These are phyloP conservation scores for Ernsta delagoae DNA, from an alignment of 2,888 invertebrate species.

Conservation along the genomic window DNA sequence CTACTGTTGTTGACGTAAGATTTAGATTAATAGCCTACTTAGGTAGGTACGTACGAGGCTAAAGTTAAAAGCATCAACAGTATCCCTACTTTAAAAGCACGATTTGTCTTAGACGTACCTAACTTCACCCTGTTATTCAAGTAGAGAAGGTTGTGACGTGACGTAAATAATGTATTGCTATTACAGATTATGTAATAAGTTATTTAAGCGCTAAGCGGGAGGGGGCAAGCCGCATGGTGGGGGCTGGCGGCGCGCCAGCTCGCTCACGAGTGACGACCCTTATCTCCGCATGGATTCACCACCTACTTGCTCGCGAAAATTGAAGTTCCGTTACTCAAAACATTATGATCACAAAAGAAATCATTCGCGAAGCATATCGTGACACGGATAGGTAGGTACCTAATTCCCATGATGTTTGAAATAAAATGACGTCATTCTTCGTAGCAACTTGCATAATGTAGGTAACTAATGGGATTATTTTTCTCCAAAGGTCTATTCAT, in stretches of 20 bases:
- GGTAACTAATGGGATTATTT: too few relatives aligned
- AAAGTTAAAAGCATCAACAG: too few relatives aligned
- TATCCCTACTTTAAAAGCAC: not conserved
- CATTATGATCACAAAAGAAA: constrained; percentile 28
- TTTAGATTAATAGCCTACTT: too few relatives aligned
- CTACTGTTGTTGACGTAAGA: too few relatives aligned
- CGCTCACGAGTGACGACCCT: constrained; percentile 61
- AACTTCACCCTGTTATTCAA: not conserved
- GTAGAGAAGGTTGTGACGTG: constrained; percentile 28
- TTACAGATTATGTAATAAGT: constrained; percentile 56
- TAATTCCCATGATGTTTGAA: too few relatives aligned
- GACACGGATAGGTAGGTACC: too few relatives aligned
- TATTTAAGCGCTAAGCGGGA: constrained; percentile 48
- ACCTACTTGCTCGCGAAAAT: constrained; percentile 49
- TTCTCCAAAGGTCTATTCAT: too few relatives aligned
- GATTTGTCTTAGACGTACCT: not conserved
- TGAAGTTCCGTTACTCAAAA: constrained; percentile 49
- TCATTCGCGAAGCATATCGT: not conserved
- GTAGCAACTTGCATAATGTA: too few relatives aligned
- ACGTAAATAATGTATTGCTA: constrained; percentile 44
- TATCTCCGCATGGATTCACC: constrained; percentile 59
- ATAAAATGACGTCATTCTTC: too few relatives aligned
- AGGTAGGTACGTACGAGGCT: too few relatives aligned
- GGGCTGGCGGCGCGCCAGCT: constrained; percentile 64
- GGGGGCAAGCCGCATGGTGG: constrained; percentile 48